Evolutionary conservation across 2,888 invertebrate genomes (phyloP).

Genomic region (Aphodius sticticus): DNA sequence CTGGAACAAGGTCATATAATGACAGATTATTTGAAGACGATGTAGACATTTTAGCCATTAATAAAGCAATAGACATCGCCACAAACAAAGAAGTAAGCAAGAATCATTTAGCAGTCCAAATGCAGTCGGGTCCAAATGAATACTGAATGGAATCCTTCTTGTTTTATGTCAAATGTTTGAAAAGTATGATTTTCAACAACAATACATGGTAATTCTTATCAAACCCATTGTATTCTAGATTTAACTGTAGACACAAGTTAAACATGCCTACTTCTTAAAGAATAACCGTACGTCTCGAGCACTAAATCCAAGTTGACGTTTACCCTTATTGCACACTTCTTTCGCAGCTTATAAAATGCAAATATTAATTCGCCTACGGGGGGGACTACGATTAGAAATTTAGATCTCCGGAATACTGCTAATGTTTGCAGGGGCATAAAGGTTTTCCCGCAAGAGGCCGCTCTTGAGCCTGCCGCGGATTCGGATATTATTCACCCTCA

Average conservation of each 20-base stretch:
- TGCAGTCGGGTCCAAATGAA: too few species aligned
- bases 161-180: too few species aligned
- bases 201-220: too few species aligned
- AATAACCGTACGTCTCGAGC: not conserved
- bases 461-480: constrained; percentile 6
- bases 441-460: not conserved
- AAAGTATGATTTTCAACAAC: too few species aligned
- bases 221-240: not conserved
- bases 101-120: too few species aligned
- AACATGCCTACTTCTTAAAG: not conserved
- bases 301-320: not conserved
- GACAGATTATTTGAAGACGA: too few species aligned
- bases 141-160: too few species aligned
- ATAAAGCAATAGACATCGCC: too few species aligned
- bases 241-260: not conserved
- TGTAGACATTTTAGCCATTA: too few species aligned
- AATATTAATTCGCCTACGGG: constrained; percentile 4
- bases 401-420: not conserved
- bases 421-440: not conserved
- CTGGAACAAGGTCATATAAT: too few species aligned
- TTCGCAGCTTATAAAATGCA: constrained; percentile 4
- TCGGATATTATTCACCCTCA: constrained; percentile 24
- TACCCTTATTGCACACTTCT: constrained; percentile 4
- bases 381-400: not conserved
- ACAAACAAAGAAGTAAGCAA: too few species aligned